These are phyloP conservation scores for Drosophila setifemur DNA, from an alignment of 1,140 invertebrate genomes.

Conservation along the genomic window DNA sequence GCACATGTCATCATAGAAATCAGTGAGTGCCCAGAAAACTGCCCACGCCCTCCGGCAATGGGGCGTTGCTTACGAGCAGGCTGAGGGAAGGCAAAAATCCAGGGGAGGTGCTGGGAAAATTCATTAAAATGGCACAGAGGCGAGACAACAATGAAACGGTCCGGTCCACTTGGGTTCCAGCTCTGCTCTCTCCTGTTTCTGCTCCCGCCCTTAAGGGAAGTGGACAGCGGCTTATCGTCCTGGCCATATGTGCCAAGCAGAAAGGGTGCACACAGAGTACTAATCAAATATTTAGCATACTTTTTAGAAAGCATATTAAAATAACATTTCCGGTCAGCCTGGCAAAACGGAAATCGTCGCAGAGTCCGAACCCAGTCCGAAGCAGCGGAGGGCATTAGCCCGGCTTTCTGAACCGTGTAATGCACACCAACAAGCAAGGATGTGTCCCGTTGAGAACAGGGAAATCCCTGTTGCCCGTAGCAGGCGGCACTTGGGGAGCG, in stretches of 20 bases:
- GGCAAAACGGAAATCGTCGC: conserved; percentile 50
- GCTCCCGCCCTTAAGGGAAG: background rate
- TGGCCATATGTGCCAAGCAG: conserved; percentile 61
- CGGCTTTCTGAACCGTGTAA: conserved; percentile 61
- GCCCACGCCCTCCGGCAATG: conserved; percentile 55
- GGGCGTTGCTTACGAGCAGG: conserved; percentile 53
- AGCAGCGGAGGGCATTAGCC: conserved; percentile 46
- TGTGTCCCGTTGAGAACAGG: background rate
- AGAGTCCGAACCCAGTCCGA: conserved; percentile 16
- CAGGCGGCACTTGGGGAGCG: conserved; percentile 65
- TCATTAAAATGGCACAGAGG: conserved; percentile 73
- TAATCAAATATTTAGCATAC: conserved; percentile 81
- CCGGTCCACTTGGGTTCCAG: conserved; percentile 58
- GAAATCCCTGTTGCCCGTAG: conserved; percentile 61
- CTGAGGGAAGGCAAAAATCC: background rate
- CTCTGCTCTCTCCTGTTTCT: background rate
- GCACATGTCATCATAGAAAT: conserved; percentile 80
- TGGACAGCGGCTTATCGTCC: conserved; percentile 61
- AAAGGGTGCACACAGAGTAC: conserved; percentile 27
- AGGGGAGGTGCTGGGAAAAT: conserved; percentile 54
- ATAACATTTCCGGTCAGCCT: conserved; percentile 80
- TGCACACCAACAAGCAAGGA: conserved; percentile 51
- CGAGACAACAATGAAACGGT: conserved; percentile 69
- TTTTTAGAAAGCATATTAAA: conserved; percentile 76
- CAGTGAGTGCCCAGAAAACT: conserved; percentile 58